These are phyloP conservation scores for Cliona cf. orientalis DNA, from an alignment of 37 sponge, comb jelly and placozoan genomes.

Conservation along the genomic window DNA sequence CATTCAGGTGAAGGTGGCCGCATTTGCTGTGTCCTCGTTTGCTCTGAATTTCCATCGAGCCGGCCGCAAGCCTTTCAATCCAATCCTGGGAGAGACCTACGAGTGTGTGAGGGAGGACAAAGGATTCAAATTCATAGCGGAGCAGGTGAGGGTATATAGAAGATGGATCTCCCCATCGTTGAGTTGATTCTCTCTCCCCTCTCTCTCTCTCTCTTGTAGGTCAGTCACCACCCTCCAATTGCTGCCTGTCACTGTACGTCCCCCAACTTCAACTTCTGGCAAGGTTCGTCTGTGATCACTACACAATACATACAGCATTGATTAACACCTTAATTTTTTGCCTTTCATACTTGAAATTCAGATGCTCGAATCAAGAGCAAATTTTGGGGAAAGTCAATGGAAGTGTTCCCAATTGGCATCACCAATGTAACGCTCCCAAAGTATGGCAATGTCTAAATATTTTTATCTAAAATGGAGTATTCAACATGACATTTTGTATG, in stretches of 20 bases:
- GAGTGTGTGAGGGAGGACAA: slow-evolving; percentile 64
- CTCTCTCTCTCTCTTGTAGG: slow-evolving; percentile 34
- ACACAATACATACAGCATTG: neutral
- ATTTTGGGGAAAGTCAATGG: slow-evolving; percentile 91
- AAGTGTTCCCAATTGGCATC: slow-evolving; percentile 81
- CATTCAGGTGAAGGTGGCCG: slow-evolving; percentile 62
- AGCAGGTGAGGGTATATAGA: slow-evolving; percentile 63
- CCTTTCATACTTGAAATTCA: neutral
- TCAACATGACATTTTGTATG: slow-evolving; percentile 1
- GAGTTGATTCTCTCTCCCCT: neutral
- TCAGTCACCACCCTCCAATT: slow-evolving; percentile 90
- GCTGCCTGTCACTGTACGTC: slow-evolving; percentile 88
- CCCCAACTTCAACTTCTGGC: slow-evolving; percentile 80
- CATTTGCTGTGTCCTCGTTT: slow-evolving; percentile 76
- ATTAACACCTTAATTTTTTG: neutral
- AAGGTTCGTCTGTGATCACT: too few species aligned
- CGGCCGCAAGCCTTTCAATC: slow-evolving; percentile 77
- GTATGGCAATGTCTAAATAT: too few species aligned
- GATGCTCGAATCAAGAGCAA: slow-evolving; percentile 90
- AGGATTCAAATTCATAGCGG: slow-evolving; percentile 85
- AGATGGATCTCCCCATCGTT: neutral
- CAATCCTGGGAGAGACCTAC: slow-evolving; percentile 81
- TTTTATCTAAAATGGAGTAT: neutral
- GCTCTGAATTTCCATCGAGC: slow-evolving; percentile 54
- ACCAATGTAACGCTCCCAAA: slow-evolving; percentile 65